These are phyloP conservation scores for Penaeus monodon DNA, from an alignment of 2,888 invertebrate species.

Conservation along the genomic window DNA sequence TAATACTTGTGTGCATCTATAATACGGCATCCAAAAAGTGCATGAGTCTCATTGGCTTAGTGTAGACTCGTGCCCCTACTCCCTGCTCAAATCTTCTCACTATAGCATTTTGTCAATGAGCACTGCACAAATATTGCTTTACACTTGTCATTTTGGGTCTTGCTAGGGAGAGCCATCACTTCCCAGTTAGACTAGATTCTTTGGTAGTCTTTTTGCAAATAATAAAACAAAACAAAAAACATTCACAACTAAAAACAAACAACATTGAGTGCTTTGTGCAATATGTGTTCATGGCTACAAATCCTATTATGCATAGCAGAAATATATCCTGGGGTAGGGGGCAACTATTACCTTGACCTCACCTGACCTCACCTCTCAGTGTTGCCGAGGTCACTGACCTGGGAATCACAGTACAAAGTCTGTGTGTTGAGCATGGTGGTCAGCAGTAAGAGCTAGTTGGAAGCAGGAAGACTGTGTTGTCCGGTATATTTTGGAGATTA, in stretches of 20 bases:
- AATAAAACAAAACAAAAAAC: no score
- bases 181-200: no score
- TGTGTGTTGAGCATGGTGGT: constrained; percentile 62
- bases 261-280: constrained; percentile 30
- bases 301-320: constrained; percentile 36
- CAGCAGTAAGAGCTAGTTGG: constrained; percentile 46
- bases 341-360: constrained; percentile 57
- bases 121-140: constrained; percentile 46
- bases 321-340: constrained; percentile 47
- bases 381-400: constrained; percentile 61
- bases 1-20: constrained; percentile 55
- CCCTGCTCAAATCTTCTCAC: constrained; percentile 54
- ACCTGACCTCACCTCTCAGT: constrained; percentile 61
- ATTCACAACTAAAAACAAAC: no score
- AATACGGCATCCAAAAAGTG: constrained; percentile 52
- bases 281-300: constrained; percentile 56
- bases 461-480: constrained; percentile 55
- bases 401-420: constrained; percentile 63
- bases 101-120: constrained; percentile 53
- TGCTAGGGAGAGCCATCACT: no score
- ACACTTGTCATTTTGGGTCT: no score
- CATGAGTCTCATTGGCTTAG: constrained; percentile 53
- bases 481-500: no score
- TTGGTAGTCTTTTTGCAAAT: no score
- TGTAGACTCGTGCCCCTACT: constrained; percentile 59